A percentile compares a stretch with the other conserved stretches of the same genome.
These are phyloP conservation scores for Borostomias antarcticus DNA, from an alignment of 2,797 vertebrate species.

Conservation along the genomic window DNA sequence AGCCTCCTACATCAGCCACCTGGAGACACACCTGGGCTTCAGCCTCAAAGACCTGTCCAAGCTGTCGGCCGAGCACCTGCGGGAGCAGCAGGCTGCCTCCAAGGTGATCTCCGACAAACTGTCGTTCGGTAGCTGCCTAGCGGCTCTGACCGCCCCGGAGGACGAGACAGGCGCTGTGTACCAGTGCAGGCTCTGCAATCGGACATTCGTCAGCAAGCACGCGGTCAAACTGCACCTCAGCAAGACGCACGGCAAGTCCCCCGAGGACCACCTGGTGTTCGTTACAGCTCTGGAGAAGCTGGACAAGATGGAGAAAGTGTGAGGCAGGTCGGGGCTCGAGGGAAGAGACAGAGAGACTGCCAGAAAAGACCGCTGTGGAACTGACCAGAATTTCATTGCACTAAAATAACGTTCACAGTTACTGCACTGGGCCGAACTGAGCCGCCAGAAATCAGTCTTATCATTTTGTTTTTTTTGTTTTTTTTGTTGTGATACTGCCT, in stretches of 20 bases:
- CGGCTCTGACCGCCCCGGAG: constrained; percentile 79
- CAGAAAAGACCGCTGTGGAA: constrained; percentile 71
- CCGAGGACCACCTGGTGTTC: constrained; percentile 99
- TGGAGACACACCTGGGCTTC: constrained; percentile 99
- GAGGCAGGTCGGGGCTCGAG: constrained; percentile 61
- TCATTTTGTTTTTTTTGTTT: constrained; percentile 61
- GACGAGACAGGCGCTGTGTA: constrained; percentile 96
- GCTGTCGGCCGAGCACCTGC: constrained; percentile 94
- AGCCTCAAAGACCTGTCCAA: constrained; percentile 99
- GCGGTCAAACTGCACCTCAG: constrained; percentile 99
- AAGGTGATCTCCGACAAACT: constrained; percentile 94
- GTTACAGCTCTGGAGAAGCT: constrained; percentile 98
- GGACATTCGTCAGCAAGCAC: constrained; percentile 99
- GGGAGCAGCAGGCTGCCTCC: constrained; percentile 96
- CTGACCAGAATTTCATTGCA: constrained; percentile 81
- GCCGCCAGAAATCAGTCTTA: constrained; percentile 75
- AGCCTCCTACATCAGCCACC: constrained; percentile 94
- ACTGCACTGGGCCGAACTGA: constrained; percentile 81
- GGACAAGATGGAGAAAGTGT: constrained; percentile 97
- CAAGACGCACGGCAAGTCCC: constrained; percentile 99
- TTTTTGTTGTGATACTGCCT: constrained; percentile 77
- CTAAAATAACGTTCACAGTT: constrained; percentile 80
- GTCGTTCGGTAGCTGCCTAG: constrained; percentile 89
- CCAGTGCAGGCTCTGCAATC: constrained; percentile 99
- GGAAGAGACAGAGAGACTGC: neutral